phyloP scores from a whole-genome alignment of 2,888 invertebrate genomes.

The Hypolimnas misippus region DNA sequence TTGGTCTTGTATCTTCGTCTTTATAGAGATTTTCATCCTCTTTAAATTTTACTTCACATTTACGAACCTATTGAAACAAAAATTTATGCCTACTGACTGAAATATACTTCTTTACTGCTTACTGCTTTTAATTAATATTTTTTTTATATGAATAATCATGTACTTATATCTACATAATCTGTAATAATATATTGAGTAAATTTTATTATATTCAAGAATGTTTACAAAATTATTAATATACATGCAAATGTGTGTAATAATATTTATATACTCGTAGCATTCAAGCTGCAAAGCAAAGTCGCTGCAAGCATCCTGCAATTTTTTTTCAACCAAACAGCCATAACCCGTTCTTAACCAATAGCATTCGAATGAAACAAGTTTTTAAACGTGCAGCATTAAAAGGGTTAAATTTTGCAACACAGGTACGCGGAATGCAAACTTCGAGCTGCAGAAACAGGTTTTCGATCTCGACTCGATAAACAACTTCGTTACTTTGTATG shows the following conservation, averaged over 20 bases:
- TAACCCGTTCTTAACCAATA: slow-evolving; percentile 32
- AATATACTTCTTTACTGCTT: too few species aligned
- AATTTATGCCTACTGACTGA: too few species aligned
- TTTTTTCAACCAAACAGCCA: slow-evolving; percentile 23
- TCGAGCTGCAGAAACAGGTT: slow-evolving; percentile 66
- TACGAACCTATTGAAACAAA: too few species aligned
- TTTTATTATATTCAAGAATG: not conserved
- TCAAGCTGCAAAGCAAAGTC: slow-evolving; percentile 13
- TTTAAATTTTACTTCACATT: too few species aligned
- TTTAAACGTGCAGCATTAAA: slow-evolving; percentile 52
- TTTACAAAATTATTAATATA: not conserved
- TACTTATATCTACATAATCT: too few species aligned
- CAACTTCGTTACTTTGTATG: slow-evolving; percentile 28
- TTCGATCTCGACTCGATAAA: slow-evolving; percentile 50
- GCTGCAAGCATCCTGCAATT: slow-evolving; percentile 22
- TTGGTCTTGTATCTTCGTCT: too few species aligned
- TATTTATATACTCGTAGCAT: too few species aligned
- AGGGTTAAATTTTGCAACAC: slow-evolving; percentile 60
- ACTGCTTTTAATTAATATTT: too few species aligned
- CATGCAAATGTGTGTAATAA: not conserved
- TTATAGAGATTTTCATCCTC: too few species aligned
- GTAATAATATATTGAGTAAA: too few species aligned
- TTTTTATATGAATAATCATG: too few species aligned
- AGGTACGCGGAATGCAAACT: slow-evolving; percentile 75
- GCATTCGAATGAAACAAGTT: slow-evolving; percentile 51